Base-by-base conservation (phyloP, 2,797 vertebrate genomes). In the Spinibarbus caldwelli region DNA sequence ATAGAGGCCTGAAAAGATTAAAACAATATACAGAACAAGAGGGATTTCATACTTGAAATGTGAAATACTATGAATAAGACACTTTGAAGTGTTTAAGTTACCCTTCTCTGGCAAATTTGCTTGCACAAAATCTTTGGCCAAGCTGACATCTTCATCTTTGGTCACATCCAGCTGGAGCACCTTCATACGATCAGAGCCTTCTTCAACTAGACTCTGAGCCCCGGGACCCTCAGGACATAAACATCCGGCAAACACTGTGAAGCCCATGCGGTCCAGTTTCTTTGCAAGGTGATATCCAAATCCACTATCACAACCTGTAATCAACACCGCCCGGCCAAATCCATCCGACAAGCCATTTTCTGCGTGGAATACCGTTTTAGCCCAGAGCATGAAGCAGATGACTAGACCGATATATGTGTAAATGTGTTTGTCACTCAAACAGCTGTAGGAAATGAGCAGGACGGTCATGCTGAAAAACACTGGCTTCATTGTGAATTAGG, bases 1-100 rank as follows among this genome's bases (percentile, higher is more conserved):
- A 95, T 95, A 96, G 70, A 96, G 91, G 36, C 96, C 95, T 96
- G 6, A 0, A 87, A 0, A 87, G 17, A 64, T 4, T 2, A 2
- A 29, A 1, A 10, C 0, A 14, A n/a, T 31, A 7, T 15, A 31
- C 11, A 68, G 23, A n/a, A 11, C 29, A 47, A 14, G 52, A 66
- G 11, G 17, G 10, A 43, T 79, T 49, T 23, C 12, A 23, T 29
- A 2, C 15, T 9, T 21, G 19, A 41, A 31, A 47, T 17, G 7
- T 31, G 26, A 54, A 64, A 23, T n/a, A 47, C 15, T 17, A 19
- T 66, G 8, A 72, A 15, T 15, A 82, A 57, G 9, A 47, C 15
- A 23, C 0, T 34, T 34, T 31, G 5, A 47, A 66, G 17, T 36
- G 6, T 23, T 57, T 11, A 23, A 21, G 86, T 89, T 52, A 94